Conservation (phyloP, 2,113 vertebrate species). For the Otis tarda region DNA sequence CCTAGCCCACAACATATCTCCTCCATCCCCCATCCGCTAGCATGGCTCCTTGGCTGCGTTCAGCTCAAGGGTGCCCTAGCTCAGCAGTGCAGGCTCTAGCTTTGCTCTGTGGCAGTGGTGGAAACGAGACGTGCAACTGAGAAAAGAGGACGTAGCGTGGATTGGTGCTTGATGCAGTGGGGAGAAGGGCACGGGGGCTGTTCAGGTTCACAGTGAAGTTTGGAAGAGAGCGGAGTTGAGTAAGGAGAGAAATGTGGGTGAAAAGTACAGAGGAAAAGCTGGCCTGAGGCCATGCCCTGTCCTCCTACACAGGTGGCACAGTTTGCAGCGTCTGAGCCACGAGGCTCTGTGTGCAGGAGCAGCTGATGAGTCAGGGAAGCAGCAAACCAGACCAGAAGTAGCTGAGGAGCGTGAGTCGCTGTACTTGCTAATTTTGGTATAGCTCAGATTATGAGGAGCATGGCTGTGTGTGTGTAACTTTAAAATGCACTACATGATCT, state of each 20-base stretch:
- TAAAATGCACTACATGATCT: background rate
- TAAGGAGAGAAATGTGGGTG: background rate
- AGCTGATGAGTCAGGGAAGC: background rate
- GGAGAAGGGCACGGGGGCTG: background rate
- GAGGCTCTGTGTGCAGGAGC: background rate
- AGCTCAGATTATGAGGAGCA: background rate
- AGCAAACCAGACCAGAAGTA: background rate
- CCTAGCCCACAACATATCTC: background rate
- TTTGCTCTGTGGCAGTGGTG: background rate
- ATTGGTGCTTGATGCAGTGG: rapidly evolving
- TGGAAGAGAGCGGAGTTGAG: background rate
- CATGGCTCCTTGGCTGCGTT: background rate
- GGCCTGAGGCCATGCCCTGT: background rate
- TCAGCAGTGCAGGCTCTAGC: background rate
- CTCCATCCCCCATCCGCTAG: background rate
- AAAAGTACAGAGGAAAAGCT: background rate
- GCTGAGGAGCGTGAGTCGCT: background rate
- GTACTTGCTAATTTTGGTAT: background rate
- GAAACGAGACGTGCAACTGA: background rate
- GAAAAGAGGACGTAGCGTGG: background rate
- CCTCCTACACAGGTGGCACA: background rate
- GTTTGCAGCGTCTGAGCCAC: background rate
- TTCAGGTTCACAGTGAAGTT: background rate
- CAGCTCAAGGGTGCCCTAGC: background rate
- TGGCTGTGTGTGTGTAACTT: background rate